Evolutionary conservation across 2,113 vertebrate genomes (phyloP).

Genomic region (Salvelinus alpinus): DNA sequence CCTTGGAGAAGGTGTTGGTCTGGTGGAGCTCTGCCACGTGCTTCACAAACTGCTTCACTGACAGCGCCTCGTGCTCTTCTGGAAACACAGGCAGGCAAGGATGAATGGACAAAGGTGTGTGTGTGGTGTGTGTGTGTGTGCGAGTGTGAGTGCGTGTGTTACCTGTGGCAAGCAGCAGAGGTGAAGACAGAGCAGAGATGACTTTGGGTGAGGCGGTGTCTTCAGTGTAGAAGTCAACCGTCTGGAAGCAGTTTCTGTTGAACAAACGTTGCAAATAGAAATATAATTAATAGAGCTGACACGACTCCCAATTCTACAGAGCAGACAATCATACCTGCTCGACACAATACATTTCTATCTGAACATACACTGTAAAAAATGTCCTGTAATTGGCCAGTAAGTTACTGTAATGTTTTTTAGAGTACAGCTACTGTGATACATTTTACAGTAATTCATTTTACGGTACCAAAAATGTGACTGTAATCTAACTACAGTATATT

Average conservation of each 20-base stretch:
- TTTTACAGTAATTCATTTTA: no score
- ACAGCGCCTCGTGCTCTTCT: slow-evolving; percentile 92
- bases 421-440: no score
- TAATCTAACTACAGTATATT: no score
- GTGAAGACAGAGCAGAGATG: slow-evolving; percentile 85
- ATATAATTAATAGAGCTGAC: background rate
- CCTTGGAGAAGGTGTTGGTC: slow-evolving; percentile 90
- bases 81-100: slow-evolving; percentile 34
- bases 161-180: slow-evolving; percentile 89
- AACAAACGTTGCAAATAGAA: slow-evolving; percentile 4
- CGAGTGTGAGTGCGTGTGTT: slow-evolving; percentile 31
- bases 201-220: slow-evolving; percentile 89
- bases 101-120: background rate
- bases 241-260: slow-evolving; percentile 93
- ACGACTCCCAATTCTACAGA: background rate
- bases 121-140: slow-evolving; percentile 8
- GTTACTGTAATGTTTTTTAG: no score
- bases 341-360: no score
- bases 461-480: no score
- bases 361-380: no score
- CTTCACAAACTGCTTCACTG: slow-evolving; percentile 93
- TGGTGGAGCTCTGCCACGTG: slow-evolving; percentile 92
- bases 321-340: background rate
- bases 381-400: no score
- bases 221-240: slow-evolving; percentile 93